phyloP scores from a whole-genome alignment of 2,113 vertebrate species.

The Protomyctophum bolini region DNA sequence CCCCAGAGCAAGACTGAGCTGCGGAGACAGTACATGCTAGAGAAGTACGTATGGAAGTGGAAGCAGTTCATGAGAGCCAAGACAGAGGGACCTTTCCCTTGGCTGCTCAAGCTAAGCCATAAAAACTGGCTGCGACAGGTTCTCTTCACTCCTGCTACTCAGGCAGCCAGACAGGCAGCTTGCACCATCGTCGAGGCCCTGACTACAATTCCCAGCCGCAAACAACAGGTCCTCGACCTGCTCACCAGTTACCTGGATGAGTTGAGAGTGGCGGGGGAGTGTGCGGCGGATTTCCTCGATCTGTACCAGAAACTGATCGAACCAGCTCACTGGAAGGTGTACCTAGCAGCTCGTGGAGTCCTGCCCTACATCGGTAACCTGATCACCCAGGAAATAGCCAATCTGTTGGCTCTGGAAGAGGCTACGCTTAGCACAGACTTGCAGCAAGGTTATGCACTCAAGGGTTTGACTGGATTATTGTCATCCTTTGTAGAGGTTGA shows the following conservation, averaged over 20 bases:
- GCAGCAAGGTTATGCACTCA: constrained; percentile 97
- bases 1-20: constrained; percentile 88
- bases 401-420: constrained; percentile 94
- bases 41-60: constrained; percentile 98
- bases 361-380: constrained; percentile 96
- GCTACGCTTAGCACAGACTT: constrained; percentile 96
- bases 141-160: constrained; percentile 97
- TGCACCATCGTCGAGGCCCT: constrained; percentile 97
- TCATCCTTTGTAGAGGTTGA: constrained; percentile 98
- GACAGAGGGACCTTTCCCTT: constrained; percentile 84
- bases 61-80: constrained; percentile 92
- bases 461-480: constrained; percentile 95
- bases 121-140: constrained; percentile 99
- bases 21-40: constrained; percentile 89
- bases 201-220: constrained; percentile 94
- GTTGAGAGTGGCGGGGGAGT: constrained; percentile 93
- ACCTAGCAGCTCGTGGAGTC: constrained; percentile 93
- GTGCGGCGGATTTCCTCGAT: constrained; percentile 93
- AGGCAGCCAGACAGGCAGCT: constrained; percentile 94
- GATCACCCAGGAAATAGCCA: constrained; percentile 98
- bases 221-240: constrained; percentile 95
- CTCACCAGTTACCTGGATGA: constrained; percentile 98
- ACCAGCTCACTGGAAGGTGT: constrained; percentile 96
- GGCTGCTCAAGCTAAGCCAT: constrained; percentile 94
- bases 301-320: constrained; percentile 98